Base-by-base conservation (phyloP, 2,113 vertebrate genomes). In the Ictalurus punctatus region DNA sequence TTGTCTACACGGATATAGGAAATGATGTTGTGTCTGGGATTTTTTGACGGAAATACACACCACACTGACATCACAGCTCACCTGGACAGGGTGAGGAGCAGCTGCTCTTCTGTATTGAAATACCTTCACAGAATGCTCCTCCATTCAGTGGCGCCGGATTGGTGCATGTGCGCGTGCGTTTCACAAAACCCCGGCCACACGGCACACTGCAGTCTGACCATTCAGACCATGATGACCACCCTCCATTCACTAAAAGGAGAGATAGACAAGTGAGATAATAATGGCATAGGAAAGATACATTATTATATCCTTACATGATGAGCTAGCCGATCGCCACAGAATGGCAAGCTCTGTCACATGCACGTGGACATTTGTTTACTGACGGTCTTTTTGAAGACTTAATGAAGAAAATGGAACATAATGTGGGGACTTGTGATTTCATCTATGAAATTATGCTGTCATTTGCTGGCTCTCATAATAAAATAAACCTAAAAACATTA, bases 121-220 rank as follows among this genome's bases (percentile, higher is more conserved):
- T 97, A 83, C 98, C 98, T 91, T 98, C 98, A 0, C 98, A 99
- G 93, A 99, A 99, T 12, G 97, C 96, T 0, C 98, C 98, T 59
- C 98, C 98, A 6, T 98, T 99, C 90, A 99, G 97, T 0, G 98
- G 98, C 9, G 98, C 97, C 0, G 98, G 98, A 93, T 99, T 98
- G 79, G 98, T 99, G 92, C 98, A 99, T 54, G 97, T 98, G 90
- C 98, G 96, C 0, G 98, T 97, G 23, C 98, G 96, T 89, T 98
- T 99, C 94, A 98, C 97, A 93, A 97, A 95, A 48, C 98, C 98
- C 79, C 97, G 96, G 0, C 98, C 98, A 52, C 98, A 99, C 30
- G 95, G 97, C 0, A 98, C 96, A 0, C 97, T 99, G 90, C 98
- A 99, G 86, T 95, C 94, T 0, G 98, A 97, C 98, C 98, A 99